These are phyloP conservation scores for Albula goreensis DNA, from an alignment of 2,113 vertebrate species.

Conservation along the genomic window DNA sequence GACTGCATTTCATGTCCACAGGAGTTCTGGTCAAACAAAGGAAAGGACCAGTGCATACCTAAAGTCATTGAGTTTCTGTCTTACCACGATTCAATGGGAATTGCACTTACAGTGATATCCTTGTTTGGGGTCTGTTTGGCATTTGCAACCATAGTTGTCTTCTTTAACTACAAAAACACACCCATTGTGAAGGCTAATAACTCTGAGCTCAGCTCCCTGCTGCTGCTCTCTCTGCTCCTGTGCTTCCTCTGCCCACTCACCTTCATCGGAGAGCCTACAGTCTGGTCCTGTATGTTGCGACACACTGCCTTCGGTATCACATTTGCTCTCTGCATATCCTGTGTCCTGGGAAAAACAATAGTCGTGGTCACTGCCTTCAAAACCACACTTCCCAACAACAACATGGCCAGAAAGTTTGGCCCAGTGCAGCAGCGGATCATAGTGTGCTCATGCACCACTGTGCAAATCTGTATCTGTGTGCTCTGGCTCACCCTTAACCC, in stretches of 20 bases:
- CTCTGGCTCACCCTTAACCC: slow-evolving; percentile 64
- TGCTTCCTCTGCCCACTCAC: slow-evolving; percentile 56
- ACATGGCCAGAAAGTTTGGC: slow-evolving; percentile 43
- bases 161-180: slow-evolving; percentile 20
- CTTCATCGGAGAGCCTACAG: slow-evolving; percentile 57
- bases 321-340: slow-evolving; percentile 56
- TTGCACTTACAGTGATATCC: slow-evolving; percentile 53
- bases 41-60: slow-evolving; percentile 23
- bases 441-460: slow-evolving; percentile 58
- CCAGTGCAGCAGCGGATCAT: slow-evolving; percentile 47
- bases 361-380: slow-evolving; percentile 52
- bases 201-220: slow-evolving; percentile 8
- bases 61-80: slow-evolving; percentile 44
- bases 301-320: slow-evolving; percentile 50
- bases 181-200: neutral
- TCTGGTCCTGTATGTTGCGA: slow-evolving; percentile 66
- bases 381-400: slow-evolving; percentile 49
- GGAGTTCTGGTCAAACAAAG: slow-evolving; percentile 36
- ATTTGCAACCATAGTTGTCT: slow-evolving; percentile 10
- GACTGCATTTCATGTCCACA: slow-evolving; percentile 49
- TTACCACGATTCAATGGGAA: slow-evolving; percentile 34
- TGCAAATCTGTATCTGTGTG: slow-evolving; percentile 66
- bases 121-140: slow-evolving; percentile 51
- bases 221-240: slow-evolving; percentile 50
- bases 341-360: slow-evolving; percentile 53